A percentile compares a stretch with the other conserved stretches of the same genome.
Evolutionary conservation across 2,113 vertebrate species (phyloP).

Genomic region (Zapornia atra): DNA sequence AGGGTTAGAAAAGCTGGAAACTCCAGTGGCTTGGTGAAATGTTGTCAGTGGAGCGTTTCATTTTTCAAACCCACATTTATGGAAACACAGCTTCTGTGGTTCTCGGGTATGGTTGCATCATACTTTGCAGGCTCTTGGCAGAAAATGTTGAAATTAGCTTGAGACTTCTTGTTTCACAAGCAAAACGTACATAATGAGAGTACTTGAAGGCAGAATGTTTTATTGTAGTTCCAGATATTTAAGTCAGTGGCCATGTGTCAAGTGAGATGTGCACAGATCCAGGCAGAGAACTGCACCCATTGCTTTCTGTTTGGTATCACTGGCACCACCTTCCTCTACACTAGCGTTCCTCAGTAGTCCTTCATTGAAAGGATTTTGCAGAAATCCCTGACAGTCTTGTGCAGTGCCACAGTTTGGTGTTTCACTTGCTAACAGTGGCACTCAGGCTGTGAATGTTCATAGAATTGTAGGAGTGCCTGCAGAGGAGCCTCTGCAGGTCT

Average conservation of each 20-base stretch:
- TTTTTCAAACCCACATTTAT: constrained; percentile 14
- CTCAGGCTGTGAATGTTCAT: background rate
- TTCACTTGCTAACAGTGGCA: background rate
- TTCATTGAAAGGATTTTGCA: background rate
- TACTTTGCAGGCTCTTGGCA: background rate
- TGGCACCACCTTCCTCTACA: background rate
- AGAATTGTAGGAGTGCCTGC: background rate
- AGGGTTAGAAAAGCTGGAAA: background rate
- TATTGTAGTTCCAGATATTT: background rate
- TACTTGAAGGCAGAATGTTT: background rate
- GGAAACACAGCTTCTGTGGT: background rate
- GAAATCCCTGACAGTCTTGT: background rate
- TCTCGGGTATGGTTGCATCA: background rate
- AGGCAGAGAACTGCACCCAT: background rate
- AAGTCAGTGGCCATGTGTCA: background rate
- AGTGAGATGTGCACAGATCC: background rate
- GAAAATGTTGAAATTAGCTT: background rate
- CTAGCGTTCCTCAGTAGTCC: background rate
- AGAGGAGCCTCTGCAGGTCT: background rate
- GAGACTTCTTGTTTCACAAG: background rate
- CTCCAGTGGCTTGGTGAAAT: background rate
- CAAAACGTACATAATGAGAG: background rate
- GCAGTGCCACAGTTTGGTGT: background rate
- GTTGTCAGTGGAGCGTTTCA: background rate
- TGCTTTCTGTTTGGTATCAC: background rate